Evolutionary conservation across 1,140 invertebrate species (phyloP).

Genomic region (Drosophila albomicans): DNA sequence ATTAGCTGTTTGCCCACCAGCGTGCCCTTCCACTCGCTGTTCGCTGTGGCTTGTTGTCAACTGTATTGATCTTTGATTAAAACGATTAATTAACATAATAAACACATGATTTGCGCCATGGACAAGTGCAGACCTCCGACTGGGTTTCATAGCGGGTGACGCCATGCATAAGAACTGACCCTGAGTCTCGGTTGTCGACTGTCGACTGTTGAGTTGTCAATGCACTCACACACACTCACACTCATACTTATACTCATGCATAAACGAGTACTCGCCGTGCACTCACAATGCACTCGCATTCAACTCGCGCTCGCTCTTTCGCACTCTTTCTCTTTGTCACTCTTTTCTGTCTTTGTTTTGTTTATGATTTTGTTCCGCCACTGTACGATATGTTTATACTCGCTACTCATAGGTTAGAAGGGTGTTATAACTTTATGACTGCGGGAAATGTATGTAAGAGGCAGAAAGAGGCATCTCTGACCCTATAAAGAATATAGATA

Average conservation of each 20-base stretch:
- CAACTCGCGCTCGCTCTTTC: slow-evolving; percentile 3
- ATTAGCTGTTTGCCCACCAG: slow-evolving; percentile 23
- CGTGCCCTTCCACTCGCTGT: not conserved
- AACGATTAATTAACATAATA: slow-evolving; percentile 70
- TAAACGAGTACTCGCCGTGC: slow-evolving; percentile 1
- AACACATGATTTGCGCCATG: slow-evolving; percentile 56
- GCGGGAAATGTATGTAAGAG: too few species aligned
- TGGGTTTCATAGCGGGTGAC: slow-evolving; percentile 43
- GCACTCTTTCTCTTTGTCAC: slow-evolving; percentile 11
- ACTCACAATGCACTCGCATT: slow-evolving; percentile 34
- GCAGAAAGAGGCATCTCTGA: too few species aligned
- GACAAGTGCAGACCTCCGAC: slow-evolving; percentile 50
- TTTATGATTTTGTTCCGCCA: slow-evolving; percentile 73
- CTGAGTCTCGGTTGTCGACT: slow-evolving; percentile 27
- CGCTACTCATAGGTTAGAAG: too few species aligned
- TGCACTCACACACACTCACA: slow-evolving; percentile 10
- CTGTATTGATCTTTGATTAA: slow-evolving; percentile 67
- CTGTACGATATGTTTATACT: slow-evolving; percentile 15
- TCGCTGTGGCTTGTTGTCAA: slow-evolving; percentile 30
- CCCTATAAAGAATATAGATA: too few species aligned
- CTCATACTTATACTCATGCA: slow-evolving; percentile 10
- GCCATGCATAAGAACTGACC: slow-evolving; percentile 54
- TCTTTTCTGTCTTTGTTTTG: slow-evolving; percentile 45
- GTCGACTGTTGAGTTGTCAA: slow-evolving; percentile 25
- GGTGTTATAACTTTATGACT: too few species aligned